Base-by-base conservation (phyloP, 1,140 invertebrate genomes). In the Laupala kohalensis region DNA sequence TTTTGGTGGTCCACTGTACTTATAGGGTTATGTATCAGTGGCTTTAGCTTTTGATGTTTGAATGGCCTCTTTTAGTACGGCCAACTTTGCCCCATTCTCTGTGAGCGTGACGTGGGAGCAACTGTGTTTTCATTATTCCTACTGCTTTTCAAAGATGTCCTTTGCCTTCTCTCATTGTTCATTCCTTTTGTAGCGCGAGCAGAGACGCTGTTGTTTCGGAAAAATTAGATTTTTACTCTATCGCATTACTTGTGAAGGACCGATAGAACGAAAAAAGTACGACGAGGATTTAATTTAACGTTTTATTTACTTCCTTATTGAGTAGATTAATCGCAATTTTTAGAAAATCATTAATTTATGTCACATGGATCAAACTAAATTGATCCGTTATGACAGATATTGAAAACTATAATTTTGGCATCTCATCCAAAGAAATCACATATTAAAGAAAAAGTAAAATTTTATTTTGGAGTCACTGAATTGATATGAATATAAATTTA, bases 1-100 rank as follows among this genome's bases (percentile, higher is more conserved):
- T 68, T 68, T 29, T 68, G 67, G 67, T 37, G 37, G 37, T 53
- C 37, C 37, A 53, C 37, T 13, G 37, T 53, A 53, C 37, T 53
- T 53, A 53, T 53, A 53, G 37, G 37, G 37, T 19, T 53, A 53
- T 53, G 37, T 53, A 53, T 53, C 37, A 53, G 37, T 53, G 37
- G 37, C 37, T 53, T 53, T 53, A 53, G 37, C 37, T 53, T 53
- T 53, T 53, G 37, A 53, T 53, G 37, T 53, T 53, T 53, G 37
- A 53, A 53, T 53, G 37, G 37, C 37, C 37, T 53, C 37, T 53
- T 53, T 53, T 53, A 53, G 37, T 53, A 19, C 37, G 37, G 37
- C 9, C 37, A 53, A 53, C 37, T 53, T 53, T 53, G 37, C 37
- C 37, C 37, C 19, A 19, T 19, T 53, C 37, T 53, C 37, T 53